Base-by-base conservation (phyloP, 2,113 vertebrate genomes). In the Orthonyx spaldingii region DNA sequence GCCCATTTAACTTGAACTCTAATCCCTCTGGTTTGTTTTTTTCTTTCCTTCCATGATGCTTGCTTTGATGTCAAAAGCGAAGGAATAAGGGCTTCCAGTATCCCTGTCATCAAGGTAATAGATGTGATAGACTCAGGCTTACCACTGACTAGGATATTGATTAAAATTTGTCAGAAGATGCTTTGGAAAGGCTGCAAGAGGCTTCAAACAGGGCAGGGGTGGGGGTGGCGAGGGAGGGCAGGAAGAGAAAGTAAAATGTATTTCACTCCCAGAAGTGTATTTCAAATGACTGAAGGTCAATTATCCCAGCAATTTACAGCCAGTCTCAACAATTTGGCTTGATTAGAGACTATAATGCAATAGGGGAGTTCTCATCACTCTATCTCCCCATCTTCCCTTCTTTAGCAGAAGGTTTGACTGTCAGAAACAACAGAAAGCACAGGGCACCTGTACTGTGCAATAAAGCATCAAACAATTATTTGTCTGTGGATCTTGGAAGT, bases 71-170 rank as follows among this genome's bases (percentile, higher is more conserved):
- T 85, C 13, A 14, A 84, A 93, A 70, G 72, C 0, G 0, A 70
- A 94, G 49, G 64, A 95, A 35, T 46, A 77, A 91, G 35, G 35
- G 15, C 20, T 90, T 95, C 80, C 72, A 94, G n/a, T 70, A 69
- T 24, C 70, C 90, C 42, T 93, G 68, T 52, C 76, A 94, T 87
- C 60, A 53, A 94, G 35, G 66, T 89, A 83, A 90, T 68, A 95
- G 79, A 89, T 88, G 56, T 82, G 70, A 96, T 87, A 68, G 75
- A 37, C 78, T 90, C 84, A 76, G 81, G 80, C 90, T 97, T 96
- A 94, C 79, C 79, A 75, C 71, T 90, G 82, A 91, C 89, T 94
- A 87, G 32, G 39, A 71, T 95, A 91, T 92, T 90, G 81, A 97
- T 96, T 94, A 88, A 89, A 76, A 92, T 87, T 77, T 87, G 33